These are phyloP conservation scores for Nothocercus julius DNA, from an alignment of 2,113 vertebrate species.

Conservation along the genomic window DNA sequence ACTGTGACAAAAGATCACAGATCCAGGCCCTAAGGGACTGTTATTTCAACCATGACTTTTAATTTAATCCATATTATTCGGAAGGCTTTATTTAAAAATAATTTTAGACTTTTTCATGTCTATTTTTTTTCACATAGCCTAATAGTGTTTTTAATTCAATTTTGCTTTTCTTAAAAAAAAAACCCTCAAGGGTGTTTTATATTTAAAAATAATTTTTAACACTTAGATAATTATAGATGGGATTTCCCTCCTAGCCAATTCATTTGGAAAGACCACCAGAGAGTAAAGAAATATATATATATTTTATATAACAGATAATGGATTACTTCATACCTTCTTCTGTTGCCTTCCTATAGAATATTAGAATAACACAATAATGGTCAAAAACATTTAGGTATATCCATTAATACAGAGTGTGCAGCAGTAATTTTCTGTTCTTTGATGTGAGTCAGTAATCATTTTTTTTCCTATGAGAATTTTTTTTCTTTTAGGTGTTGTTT, in stretches of 20 bases:
- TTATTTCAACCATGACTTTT: background rate
- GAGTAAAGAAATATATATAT: background rate
- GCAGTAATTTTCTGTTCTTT: background rate
- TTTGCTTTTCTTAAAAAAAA: background rate
- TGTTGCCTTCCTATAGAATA: background rate
- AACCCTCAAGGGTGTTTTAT: background rate
- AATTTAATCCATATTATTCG: background rate
- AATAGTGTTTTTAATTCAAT: constrained; percentile 1
- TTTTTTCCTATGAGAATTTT: background rate
- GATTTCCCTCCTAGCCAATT: background rate
- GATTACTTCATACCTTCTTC: background rate
- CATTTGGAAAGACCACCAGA: background rate
- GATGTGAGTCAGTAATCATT: background rate
- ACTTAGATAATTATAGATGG: background rate
- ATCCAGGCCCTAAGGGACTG: background rate
- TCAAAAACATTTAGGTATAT: background rate
- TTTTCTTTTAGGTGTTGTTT: background rate
- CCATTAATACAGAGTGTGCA: too few relatives aligned
- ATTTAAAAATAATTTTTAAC: background rate
- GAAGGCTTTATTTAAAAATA: background rate
- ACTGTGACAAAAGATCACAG: background rate
- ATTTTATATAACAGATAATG: too few relatives aligned
- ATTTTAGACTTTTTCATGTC: background rate
- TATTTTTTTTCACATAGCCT: background rate
- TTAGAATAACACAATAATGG: background rate